These are phyloP conservation scores for Dryobota labecula DNA, from an alignment of 2,888 invertebrate species.

Conservation along the genomic window DNA sequence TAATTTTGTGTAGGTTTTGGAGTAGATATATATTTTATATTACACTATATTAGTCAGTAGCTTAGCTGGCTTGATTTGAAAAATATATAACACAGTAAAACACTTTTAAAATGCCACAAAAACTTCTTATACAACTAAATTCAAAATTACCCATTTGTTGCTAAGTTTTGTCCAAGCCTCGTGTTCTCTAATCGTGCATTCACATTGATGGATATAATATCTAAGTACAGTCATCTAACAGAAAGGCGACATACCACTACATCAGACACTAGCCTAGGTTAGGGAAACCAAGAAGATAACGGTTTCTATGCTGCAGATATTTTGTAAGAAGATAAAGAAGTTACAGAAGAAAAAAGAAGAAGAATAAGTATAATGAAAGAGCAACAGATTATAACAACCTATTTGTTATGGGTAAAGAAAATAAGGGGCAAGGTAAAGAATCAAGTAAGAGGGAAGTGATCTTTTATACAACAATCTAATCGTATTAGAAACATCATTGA, in stretches of 20 bases:
- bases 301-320: constrained; percentile 70
- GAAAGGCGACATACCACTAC: constrained; percentile 81
- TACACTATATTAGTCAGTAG: too few relatives aligned
- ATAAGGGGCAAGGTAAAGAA: not conserved
- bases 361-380: not conserved
- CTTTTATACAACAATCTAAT: constrained; percentile 22
- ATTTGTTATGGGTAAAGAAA: not conserved
- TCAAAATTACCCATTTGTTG: not conserved
- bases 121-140: not conserved
- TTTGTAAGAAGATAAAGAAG: constrained; percentile 16
- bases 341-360: constrained; percentile 5
- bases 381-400: constrained; percentile 27
- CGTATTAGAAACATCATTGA: not conserved
- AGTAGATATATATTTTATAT: not conserved
- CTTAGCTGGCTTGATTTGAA: too few relatives aligned
- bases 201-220: constrained; percentile 80
- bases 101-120: not conserved
- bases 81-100: not conserved
- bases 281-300: constrained; percentile 64
- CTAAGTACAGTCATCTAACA: constrained; percentile 83
- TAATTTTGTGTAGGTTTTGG: not conserved
- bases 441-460: constrained; percentile 4
- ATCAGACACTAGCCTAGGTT: constrained; percentile 74
- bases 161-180: constrained; percentile 67
- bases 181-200: constrained; percentile 79